A percentile compares a stretch with the other conserved stretches of the same genome.
Conservation (phyloP, 2,113 vertebrate genomes). For the Corythoichthys haematopterus region DNA sequence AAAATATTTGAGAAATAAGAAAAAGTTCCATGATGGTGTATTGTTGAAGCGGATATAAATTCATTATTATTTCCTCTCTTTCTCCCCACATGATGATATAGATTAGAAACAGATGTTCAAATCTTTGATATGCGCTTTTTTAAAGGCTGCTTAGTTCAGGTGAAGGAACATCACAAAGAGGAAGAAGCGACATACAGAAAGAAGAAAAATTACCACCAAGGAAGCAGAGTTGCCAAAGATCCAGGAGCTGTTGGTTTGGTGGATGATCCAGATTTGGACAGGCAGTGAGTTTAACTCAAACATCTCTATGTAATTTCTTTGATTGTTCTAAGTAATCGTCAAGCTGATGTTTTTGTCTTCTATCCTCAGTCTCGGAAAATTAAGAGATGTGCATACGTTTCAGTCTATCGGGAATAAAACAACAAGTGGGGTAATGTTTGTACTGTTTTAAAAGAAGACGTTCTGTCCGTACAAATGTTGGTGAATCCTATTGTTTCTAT, state of each 20-base stretch:
- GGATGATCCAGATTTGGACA: slow-evolving; percentile 59
- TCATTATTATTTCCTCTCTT: background rate
- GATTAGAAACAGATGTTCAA: background rate
- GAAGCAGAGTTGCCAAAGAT: slow-evolving; percentile 50
- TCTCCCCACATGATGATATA: background rate
- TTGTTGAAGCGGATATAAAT: background rate
- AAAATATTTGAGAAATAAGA: too few species aligned
- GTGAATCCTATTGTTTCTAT: slow-evolving; percentile 5
- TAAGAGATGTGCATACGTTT: slow-evolving; percentile 25
- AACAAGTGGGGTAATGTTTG: slow-evolving; percentile 41
- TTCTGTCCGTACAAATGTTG: background rate
- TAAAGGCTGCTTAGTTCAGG: slow-evolving; percentile 14
- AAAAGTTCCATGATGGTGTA: too few species aligned
- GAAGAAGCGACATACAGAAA: slow-evolving; percentile 24
- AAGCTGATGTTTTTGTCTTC: background rate
- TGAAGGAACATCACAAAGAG: slow-evolving; percentile 12
- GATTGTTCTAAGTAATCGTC: background rate
- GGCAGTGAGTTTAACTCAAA: background rate
- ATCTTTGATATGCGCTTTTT: background rate
- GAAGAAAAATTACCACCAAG: slow-evolving; percentile 42
- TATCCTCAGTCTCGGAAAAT: slow-evolving; percentile 49
- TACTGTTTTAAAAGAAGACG: background rate
- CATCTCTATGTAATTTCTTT: background rate
- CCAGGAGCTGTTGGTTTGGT: slow-evolving; percentile 59
- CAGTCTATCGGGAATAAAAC: slow-evolving; percentile 33